Base-by-base conservation (phyloP, 2,888 invertebrate genomes). In the Drosophila anceps region DNA sequence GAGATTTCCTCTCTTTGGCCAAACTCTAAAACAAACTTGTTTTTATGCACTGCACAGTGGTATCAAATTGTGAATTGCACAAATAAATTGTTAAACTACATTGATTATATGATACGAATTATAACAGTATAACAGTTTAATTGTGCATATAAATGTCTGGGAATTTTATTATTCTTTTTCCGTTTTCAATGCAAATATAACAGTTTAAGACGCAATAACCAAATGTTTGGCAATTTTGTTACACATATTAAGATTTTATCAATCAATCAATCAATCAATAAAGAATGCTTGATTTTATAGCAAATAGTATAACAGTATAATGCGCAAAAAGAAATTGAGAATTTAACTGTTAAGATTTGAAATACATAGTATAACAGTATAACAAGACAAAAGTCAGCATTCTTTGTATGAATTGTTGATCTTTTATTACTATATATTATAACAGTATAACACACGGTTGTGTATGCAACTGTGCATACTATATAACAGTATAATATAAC, bases 1-100 rank as follows among this genome's bases (percentile, higher is more conserved):
- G 44, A 58, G 46, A 29, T 10, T 4, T 46, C 1, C 0, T 27
- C 24, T 35, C 59, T 12, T 43, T 9, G 31, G 20, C 13, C 18
- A 27, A 43, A 33, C n/a, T 29, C 3, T 31, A 43, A 33, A 33
- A 27, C 18, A 44, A 54, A 62, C 60, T 51, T 31, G 60, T 51
- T 51, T 50, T 41, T 10, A 24, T 12, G 9, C 27, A 1, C 27
- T 37, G 37, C 15, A 37, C 37, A 54, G 54, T 54, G 39, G 54
- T 24, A 53, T 53, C 20, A 35, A 9, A 24, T 33, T 51, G 20
- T 20, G 18, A 20, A 31, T 50, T n/a, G 27, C 27, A n/a, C 1
- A n/a, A 48, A 10, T 48, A 27, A 48, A 15, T 24, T 33, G 50
- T 13, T 50, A 12, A 18, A 18, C 18, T 12, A 29, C 1, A n/a